Percentiles rank a stretch among this genome's conserved stretches.
phyloP scores from a whole-genome alignment of 2,888 invertebrate species.

The Dynastes tityus region DNA sequence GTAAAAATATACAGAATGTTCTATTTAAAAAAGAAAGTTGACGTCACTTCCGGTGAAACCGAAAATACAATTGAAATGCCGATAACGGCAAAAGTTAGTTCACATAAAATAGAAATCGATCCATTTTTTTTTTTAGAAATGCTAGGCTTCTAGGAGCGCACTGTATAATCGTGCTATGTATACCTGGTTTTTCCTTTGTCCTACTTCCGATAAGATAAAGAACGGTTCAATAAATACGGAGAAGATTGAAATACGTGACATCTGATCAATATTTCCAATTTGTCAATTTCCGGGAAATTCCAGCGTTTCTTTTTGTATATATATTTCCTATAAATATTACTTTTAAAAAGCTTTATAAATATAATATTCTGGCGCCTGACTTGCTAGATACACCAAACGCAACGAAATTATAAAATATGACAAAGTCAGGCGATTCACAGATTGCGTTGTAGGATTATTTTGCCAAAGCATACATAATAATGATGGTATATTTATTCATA shows the following conservation, averaged over 20 bases:
- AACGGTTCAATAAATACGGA: neutral
- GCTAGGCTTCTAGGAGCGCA: too few species aligned
- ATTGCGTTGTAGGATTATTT: neutral
- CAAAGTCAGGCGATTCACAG: constrained; percentile 1
- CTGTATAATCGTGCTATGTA: too few species aligned
- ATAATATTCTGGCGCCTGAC: neutral
- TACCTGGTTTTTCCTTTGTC: neutral
- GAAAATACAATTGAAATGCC: too few species aligned
- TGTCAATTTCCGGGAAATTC: neutral
- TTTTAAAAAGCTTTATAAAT: neutral
- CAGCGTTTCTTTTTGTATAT: neutral
- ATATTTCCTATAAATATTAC: neutral
- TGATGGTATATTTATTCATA: constrained; percentile 1
- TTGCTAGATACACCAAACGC: neutral
- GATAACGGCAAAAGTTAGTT: too few species aligned
- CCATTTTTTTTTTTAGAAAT: too few species aligned
- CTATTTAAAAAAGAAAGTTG: too few species aligned
- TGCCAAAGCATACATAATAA: constrained; percentile 12
- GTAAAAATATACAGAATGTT: too few species aligned
- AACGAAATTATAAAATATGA: neutral
- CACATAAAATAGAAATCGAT: too few species aligned
- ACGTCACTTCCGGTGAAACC: too few species aligned
- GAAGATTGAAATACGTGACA: constrained; percentile 9
- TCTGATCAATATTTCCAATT: constrained; percentile 6
- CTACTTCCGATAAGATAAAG: constrained; percentile 24